phyloP scores from a whole-genome alignment of 2,113 vertebrate genomes.

The Tenebrosternarchus preto region DNA sequence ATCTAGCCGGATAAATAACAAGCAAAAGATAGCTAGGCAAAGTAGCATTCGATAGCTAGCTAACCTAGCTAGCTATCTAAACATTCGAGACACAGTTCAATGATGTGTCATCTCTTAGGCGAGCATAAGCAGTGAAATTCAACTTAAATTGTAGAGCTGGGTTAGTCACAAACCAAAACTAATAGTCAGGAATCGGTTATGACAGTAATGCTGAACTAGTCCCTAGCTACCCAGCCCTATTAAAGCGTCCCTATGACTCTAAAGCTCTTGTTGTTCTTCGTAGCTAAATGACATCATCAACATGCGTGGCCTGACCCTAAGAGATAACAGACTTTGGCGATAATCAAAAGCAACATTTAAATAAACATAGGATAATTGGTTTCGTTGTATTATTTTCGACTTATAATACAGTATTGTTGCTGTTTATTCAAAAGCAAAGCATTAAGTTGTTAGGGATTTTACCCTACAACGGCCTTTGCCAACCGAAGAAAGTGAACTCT shows the following conservation, averaged over 20 bases:
- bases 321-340: not conserved
- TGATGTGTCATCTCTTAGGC: not conserved
- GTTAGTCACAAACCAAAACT: not conserved
- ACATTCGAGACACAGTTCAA: not conserved
- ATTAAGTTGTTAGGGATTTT: too few species aligned
- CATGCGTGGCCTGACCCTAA: conserved; percentile 34
- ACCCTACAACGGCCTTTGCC: too few species aligned
- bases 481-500: too few species aligned
- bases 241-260: conserved; percentile 50
- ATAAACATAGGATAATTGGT: not conserved
- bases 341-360: too few species aligned
- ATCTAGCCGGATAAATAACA: conserved; percentile 4
- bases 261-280: conserved; percentile 59
- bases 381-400: too few species aligned
- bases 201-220: conserved; percentile 12
- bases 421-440: too few species aligned
- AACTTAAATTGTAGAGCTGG: not conserved
- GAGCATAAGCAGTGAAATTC: not conserved
- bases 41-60: not conserved
- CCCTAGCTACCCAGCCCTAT: conserved; percentile 6
- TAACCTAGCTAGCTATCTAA: not conserved
- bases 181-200: not conserved
- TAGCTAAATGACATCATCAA: conserved; percentile 62
- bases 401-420: too few species aligned
- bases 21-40: not conserved